Evolutionary conservation across 2,888 invertebrate genomes (phyloP), one percentile per base, ranked within the genome.

Genomic region (Drosophila mayaguana): DNA sequence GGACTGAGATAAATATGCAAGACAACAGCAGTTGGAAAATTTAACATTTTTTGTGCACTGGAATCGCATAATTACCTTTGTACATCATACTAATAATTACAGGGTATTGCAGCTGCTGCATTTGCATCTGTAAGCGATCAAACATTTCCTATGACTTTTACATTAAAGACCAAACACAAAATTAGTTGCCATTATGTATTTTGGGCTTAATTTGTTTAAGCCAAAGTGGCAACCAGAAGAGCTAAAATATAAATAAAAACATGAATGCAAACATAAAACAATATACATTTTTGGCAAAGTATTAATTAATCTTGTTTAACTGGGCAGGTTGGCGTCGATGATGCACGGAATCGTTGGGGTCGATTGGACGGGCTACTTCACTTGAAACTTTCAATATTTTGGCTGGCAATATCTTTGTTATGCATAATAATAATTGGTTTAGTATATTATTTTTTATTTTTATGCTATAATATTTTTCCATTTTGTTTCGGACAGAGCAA

Each of bases 301-400:
- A 84, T 84, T 78, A 83, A 89, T 80, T 80, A 75, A 80, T 75
- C 76, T 65, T 63, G 70, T 75, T 80, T 51, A 65, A 56, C 63
- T 75, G 63, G 53, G 60, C 80, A 63, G 57, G 45, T 66, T 69
- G 50, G 46, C 51, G 46, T 48, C 38, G 56, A 48, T 55, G 64
- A 60, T 75, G 38, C 50, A 56, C 62, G 55, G 50, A 38, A 14
- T 34, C 22, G 61, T 20, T 51, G 7, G 56, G 46, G 38, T 55
- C 62, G 34, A 62, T 55, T 48, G 40, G 60, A 70, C 32, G 56
- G 56, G 77, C 77, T 80, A 80, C 80, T 80, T 80, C 63, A 77
- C 70, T 80, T 78, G 65, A 61, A 48, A 81, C 78, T 78, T 78
- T 72, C 78, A 68, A 77, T 77, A 65, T 74, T 74, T 60, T 77